phyloP scores from a whole-genome alignment of 2,888 invertebrate species.

The Sclerodermus sp. region DNA sequence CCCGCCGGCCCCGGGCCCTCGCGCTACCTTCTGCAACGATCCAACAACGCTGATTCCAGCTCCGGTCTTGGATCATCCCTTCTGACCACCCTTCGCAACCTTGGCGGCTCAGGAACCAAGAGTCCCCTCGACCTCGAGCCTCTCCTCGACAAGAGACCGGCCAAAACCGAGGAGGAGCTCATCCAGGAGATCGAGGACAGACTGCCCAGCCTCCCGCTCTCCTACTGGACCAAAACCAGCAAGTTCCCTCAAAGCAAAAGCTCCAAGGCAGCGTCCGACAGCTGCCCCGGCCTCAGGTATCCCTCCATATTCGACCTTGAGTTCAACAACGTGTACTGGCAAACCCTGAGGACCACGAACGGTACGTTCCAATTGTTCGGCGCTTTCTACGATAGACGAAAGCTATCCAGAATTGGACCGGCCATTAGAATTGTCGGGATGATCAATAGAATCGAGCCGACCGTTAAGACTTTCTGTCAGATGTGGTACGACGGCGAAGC shows the following conservation, averaged over 20 bases:
- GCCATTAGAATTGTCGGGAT: constrained; percentile 83
- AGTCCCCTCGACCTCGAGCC: constrained; percentile 61
- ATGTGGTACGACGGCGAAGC: constrained; percentile 86
- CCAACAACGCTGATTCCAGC: constrained; percentile 40
- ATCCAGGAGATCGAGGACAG: constrained; percentile 77
- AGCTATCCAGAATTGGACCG: constrained; percentile 77
- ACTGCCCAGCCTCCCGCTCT: constrained; percentile 81
- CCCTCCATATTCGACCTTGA: constrained; percentile 89
- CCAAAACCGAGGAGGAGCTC: constrained; percentile 72
- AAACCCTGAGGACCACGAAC: constrained; percentile 77
- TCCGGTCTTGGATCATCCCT: constrained; percentile 25
- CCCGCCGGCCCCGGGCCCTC: constrained; percentile 47
- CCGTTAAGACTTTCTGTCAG: constrained; percentile 80
- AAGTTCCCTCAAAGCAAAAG: constrained; percentile 49
- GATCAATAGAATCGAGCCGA: constrained; percentile 87
- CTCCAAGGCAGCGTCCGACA: constrained; percentile 60
- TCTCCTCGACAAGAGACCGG: constrained; percentile 64
- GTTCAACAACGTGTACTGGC: constrained; percentile 94
- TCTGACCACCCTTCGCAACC: constrained; percentile 21
- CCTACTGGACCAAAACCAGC: constrained; percentile 82
- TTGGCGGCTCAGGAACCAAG: constrained; percentile 50
- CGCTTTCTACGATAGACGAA: constrained; percentile 84
- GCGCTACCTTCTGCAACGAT: constrained; percentile 61
- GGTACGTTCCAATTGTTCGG: constrained; percentile 91
- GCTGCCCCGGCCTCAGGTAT: constrained; percentile 69